These are phyloP conservation scores for Acanthoscelides obtectus DNA, from an alignment of 2,888 invertebrate genomes.

Conservation along the genomic window DNA sequence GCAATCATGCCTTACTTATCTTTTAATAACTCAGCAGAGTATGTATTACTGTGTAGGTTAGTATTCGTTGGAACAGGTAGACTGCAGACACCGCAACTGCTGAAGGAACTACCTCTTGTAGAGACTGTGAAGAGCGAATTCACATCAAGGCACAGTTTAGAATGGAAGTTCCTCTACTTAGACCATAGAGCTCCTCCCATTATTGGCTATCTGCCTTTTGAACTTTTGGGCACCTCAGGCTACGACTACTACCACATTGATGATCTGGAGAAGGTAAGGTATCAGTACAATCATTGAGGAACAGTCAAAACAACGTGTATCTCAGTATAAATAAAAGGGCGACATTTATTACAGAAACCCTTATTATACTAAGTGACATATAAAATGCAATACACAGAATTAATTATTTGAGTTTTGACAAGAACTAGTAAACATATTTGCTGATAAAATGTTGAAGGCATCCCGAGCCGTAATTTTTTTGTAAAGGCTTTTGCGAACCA, in stretches of 20 bases:
- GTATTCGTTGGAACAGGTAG: constrained; percentile 82
- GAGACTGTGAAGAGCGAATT: constrained; percentile 78
- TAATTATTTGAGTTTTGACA: too few relatives aligned
- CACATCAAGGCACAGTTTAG: constrained; percentile 86
- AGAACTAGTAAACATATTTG: too few relatives aligned
- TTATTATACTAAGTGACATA: too few relatives aligned
- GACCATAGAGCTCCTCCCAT: constrained; percentile 59
- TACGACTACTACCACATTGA: constrained; percentile 96
- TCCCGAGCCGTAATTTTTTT: too few relatives aligned
- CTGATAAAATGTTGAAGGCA: too few relatives aligned
- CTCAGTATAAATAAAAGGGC: too few relatives aligned
- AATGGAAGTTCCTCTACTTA: constrained; percentile 92
- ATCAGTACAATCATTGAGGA: too few relatives aligned
- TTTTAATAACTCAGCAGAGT: background rate
- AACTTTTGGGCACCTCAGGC: constrained; percentile 90
- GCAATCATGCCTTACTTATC: background rate
- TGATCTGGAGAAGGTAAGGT: constrained; percentile 67
- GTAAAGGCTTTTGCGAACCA: too few relatives aligned
- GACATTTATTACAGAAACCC: too few relatives aligned
- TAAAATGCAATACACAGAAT: too few relatives aligned
- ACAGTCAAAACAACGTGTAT: too few relatives aligned
- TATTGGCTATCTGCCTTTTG: constrained; percentile 76
- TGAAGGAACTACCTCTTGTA: constrained; percentile 78
- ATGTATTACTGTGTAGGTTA: constrained; percentile 45
- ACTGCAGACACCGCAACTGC: constrained; percentile 74